phyloP scores from a whole-genome alignment of 1,140 invertebrate genomes.

The Ceratoteleas bidentatus region DNA sequence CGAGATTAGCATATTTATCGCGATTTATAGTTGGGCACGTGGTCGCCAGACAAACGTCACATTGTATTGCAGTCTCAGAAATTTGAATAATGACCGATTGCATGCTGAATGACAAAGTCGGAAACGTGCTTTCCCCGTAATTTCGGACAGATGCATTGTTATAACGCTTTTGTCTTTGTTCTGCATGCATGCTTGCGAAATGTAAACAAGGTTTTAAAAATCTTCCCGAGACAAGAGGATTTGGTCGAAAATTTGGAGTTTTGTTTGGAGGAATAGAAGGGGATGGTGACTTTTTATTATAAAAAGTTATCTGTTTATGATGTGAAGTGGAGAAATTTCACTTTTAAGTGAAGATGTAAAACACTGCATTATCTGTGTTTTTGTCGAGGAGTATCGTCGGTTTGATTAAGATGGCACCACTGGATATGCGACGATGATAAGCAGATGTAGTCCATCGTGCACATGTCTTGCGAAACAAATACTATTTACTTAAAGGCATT shows the following conservation, averaged over 20 bases:
- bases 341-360: too few species aligned
- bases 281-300: too few species aligned
- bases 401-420: slow-evolving; percentile 23
- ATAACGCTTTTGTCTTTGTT: slow-evolving; percentile 6
- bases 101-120: slow-evolving; percentile 52
- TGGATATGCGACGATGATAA: not conserved
- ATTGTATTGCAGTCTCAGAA: slow-evolving; percentile 47
- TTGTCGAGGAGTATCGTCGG: slow-evolving; percentile 9
- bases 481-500: too few species aligned
- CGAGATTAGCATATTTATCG: slow-evolving; percentile 61
- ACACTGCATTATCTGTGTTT: slow-evolving; percentile 7
- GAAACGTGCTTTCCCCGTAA: slow-evolving; percentile 37
- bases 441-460: too few species aligned
- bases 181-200: too few species aligned
- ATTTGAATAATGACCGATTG: slow-evolving; percentile 61
- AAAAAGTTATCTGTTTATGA: not conserved
- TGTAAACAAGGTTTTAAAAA: too few species aligned
- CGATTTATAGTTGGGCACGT: slow-evolving; percentile 53
- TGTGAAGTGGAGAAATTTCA: too few species aligned
- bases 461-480: too few species aligned
- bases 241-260: too few species aligned
- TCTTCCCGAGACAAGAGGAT: too few species aligned
- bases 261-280: too few species aligned
- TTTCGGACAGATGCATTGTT: slow-evolving; percentile 1
- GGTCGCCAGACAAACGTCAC: slow-evolving; percentile 47